phyloP scores from a whole-genome alignment of 2,888 invertebrate genomes.

The Aphidius colemani region DNA sequence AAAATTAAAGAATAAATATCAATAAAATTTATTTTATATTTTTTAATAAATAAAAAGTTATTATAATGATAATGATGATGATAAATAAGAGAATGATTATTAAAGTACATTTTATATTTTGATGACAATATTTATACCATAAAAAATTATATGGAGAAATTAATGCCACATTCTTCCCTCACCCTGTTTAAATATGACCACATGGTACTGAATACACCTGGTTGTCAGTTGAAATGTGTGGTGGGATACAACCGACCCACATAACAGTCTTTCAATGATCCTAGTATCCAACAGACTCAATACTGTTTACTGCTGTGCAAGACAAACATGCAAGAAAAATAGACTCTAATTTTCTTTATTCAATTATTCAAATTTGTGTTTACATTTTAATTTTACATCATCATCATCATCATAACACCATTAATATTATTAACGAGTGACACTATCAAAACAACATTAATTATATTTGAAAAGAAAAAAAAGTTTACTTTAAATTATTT shows the following conservation, averaged over 20 bases:
- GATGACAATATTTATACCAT: slow-evolving; percentile 5
- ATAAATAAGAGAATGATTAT: background rate
- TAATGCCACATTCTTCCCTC: slow-evolving; percentile 17
- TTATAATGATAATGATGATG: background rate
- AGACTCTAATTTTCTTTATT: slow-evolving; percentile 7
- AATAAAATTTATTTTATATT: background rate
- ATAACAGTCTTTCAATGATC: slow-evolving; percentile 54
- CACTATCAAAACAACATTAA: background rate
- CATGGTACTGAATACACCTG: slow-evolving; percentile 31
- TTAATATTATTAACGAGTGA: background rate
- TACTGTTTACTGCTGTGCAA: slow-evolving; percentile 20
- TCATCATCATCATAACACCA: background rate
- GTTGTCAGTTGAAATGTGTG: slow-evolving; percentile 28
- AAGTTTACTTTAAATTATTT: background rate
- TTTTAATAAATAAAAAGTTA: background rate
- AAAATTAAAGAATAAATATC: background rate
- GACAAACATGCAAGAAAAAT: background rate
- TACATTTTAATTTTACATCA: background rate
- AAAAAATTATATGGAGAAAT: slow-evolving; percentile 5
- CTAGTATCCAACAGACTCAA: slow-evolving; percentile 39
- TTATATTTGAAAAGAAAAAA: slow-evolving; percentile 8
- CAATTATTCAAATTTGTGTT: slow-evolving; percentile 2
- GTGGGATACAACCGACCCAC: slow-evolving; percentile 53
- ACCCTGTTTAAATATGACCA: slow-evolving; percentile 15
- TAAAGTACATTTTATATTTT: too few relatives aligned